Conservation (phyloP, 92 coral and sea anemone species). For the Phymanthus crucifer region DNA sequence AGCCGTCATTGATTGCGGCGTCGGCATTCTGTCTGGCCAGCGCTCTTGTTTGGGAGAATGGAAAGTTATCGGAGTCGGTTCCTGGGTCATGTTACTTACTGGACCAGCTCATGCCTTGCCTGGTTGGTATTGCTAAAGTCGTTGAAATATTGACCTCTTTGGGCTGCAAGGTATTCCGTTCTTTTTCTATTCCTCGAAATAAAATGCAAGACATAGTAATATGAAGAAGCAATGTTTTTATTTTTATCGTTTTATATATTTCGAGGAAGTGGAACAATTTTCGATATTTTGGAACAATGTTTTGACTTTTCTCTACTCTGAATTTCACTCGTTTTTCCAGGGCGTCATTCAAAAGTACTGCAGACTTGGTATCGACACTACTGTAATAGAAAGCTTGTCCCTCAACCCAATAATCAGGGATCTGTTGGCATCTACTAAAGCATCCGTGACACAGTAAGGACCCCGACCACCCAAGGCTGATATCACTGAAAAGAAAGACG, state of each 20-base stretch:
- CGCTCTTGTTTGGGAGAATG: conserved; percentile 39
- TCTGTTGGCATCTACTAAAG: not conserved
- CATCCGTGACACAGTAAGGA: not conserved
- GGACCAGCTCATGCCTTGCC: conserved; percentile 29
- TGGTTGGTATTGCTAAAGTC: conserved; percentile 23
- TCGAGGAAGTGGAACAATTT: too few species aligned
- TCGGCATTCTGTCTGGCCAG: conserved; percentile 57
- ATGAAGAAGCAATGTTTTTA: too few species aligned
- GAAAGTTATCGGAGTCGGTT: conserved; percentile 10
- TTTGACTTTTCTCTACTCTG: not conserved
- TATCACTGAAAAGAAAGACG: too few species aligned
- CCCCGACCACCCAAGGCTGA: too few species aligned
- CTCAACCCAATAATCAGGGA: conserved; percentile 11
- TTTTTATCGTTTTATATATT: too few species aligned
- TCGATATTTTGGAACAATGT: not conserved
- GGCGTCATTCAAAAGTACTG: conserved; percentile 32
- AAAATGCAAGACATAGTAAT: too few species aligned
- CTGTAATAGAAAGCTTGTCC: conserved; percentile 14
- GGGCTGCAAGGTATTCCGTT: conserved; percentile 46
- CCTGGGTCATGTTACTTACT: conserved; percentile 30
- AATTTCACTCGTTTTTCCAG: conserved; percentile 8
- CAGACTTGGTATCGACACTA: conserved; percentile 24
- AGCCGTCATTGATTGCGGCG: conserved; percentile 59
- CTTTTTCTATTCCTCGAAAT: too few species aligned
- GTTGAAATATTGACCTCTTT: not conserved